Evolutionary conservation across 2,888 invertebrate genomes (phyloP).

Genomic region (Strigamia crassipes): DNA sequence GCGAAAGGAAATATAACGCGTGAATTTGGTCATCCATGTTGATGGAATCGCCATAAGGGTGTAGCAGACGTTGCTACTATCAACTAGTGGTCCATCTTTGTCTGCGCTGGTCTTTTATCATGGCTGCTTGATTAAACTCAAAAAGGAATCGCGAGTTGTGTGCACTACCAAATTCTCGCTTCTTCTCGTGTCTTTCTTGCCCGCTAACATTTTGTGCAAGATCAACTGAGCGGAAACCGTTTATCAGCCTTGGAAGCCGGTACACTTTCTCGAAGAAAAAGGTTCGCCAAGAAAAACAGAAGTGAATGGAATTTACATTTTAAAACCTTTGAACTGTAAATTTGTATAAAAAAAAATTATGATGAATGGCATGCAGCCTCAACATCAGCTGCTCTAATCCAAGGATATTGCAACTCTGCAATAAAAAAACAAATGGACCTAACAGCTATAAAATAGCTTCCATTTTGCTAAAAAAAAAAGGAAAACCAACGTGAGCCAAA

Average conservation of each 20-base stretch:
- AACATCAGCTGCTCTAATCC: no score
- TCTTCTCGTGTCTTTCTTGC: conserved; percentile 10
- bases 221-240: conserved; percentile 23
- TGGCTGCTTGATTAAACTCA: conserved; percentile 31
- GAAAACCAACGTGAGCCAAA: no score
- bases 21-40: background rate
- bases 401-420: no score
- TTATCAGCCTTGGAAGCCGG: background rate
- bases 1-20: background rate
- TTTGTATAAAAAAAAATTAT: no score
- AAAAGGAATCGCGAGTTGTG: conserved; percentile 18
- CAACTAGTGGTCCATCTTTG: conserved; percentile 18
- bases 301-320: background rate
- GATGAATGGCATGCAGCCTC: no score
- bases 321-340: no score
- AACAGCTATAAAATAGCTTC: no score
- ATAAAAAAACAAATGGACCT: no score
- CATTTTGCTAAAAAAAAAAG: no score
- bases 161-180: background rate
- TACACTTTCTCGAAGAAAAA: background rate
- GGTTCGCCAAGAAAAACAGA: background rate
- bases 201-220: conserved; percentile 31
- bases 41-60: background rate
- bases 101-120: background rate
- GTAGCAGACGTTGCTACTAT: background rate